phyloP scores from a whole-genome alignment of 2,113 vertebrate genomes.

The Mustela lutreola region DNA sequence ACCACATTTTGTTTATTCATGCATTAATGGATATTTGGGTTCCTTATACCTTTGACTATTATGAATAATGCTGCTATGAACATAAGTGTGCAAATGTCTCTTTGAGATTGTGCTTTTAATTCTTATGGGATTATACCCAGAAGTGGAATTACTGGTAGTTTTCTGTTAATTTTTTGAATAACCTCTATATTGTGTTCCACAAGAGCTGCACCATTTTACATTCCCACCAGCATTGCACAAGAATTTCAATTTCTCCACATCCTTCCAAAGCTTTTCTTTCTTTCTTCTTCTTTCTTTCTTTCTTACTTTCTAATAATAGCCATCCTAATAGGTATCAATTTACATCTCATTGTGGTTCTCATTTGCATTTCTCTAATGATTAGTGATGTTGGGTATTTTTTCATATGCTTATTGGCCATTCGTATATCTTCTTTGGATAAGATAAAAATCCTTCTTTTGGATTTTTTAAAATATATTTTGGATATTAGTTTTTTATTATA shows the following conservation, averaged over 20 bases:
- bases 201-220: background rate
- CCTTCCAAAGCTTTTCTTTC: background rate
- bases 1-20: background rate
- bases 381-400: background rate
- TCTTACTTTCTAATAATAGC: background rate
- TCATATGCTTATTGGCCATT: background rate
- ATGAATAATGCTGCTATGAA: background rate
- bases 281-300: background rate
- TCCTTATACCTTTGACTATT: background rate
- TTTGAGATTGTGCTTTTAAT: background rate
- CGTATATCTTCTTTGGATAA: background rate
- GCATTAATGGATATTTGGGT: rapidly evolving
- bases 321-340: background rate
- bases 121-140: background rate
- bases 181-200: background rate
- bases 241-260: background rate
- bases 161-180: background rate
- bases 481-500: background rate
- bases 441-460: background rate
- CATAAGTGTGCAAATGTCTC: background rate
- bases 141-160: background rate
- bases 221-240: background rate
- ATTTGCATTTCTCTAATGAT: background rate
- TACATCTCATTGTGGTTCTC: background rate
- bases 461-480: background rate